Base-by-base conservation (phyloP, 2,113 vertebrate species). In the Colistium nudipinnis region DNA sequence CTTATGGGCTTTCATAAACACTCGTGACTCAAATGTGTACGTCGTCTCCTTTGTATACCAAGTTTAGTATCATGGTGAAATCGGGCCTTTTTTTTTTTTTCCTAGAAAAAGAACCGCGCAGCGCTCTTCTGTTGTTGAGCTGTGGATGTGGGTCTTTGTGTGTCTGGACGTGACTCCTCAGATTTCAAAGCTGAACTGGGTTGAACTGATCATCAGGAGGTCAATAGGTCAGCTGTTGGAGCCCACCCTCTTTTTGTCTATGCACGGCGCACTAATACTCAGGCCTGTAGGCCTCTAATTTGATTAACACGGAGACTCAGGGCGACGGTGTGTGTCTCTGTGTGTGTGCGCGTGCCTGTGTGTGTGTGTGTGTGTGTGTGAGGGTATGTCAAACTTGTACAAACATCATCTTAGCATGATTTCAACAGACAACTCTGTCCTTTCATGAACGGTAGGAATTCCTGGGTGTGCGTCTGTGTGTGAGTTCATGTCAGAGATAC, bases 391-490 rank as follows among this genome's bases (percentile, higher is more conserved):
- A 61, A 14, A 60, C 53, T 43, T 43, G 24, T 36, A 43, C 17
- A 31, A 62, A 78, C 39, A 49, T 52, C 41, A 25, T 25, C 36
- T 25, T 1, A 39, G 19, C 31, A 20, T 43, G 45, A 57, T 33
- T 54, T 69, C 28, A 59, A 6, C 31, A 12, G 22, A 80, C 35
- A 62, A 41, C 25, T 64, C 30, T 65, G 36, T 27, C 65, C 79
- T 66, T 82, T 77, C 68, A 74, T 57, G 20, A 28, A 62, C 17
- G 38, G 22, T 7, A 47, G 52, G 64, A 44, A 59, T 54, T 75
- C 17, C 17, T 17, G 25, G 24, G 12, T 27, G 24, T 67, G 38
- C 59, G 67, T 52, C 49, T 67, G 66, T 70, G 78, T 74, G 24
- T 55, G 52, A n/a, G n/a, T 61, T 48, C 6, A n/a, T n/a, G n/a